A percentile compares a stretch with the other conserved stretches of the same genome.
Conservation (phyloP, 2,888 invertebrate genomes). For the Cephus pygmeus region DNA sequence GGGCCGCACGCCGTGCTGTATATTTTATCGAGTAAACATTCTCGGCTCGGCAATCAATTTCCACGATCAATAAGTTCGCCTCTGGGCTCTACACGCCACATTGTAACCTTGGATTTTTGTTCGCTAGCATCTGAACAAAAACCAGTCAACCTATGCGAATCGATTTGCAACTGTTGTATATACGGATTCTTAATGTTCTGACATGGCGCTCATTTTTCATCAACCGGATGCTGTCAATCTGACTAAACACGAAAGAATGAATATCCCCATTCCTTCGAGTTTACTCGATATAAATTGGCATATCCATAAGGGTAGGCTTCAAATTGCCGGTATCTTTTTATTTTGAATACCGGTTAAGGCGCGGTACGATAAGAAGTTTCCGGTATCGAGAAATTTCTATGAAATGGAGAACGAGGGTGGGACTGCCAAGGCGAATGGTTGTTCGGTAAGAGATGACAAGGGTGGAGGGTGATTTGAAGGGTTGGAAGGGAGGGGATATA, state of each 20-base stretch:
- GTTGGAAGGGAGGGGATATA: slow-evolving; percentile 14
- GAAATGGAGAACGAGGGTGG: slow-evolving; percentile 25
- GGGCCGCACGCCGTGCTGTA: not conserved
- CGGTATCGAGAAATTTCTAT: slow-evolving; percentile 14
- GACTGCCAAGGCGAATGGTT: slow-evolving; percentile 1
- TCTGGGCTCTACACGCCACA: not conserved
- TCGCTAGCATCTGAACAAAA: not conserved
- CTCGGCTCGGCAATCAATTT: not conserved
- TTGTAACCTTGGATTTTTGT: not conserved
- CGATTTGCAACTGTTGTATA: not conserved
- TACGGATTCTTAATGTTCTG: not conserved
- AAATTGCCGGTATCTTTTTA: not conserved
- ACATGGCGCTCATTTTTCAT: not conserved
- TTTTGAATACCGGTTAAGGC: not conserved
- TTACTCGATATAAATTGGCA: not conserved
- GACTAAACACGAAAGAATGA: not conserved
- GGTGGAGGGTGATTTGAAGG: slow-evolving; percentile 16
- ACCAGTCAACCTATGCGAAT: not conserved
- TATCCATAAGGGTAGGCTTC: not conserved
- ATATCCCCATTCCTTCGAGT: not conserved
- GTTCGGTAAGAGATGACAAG: slow-evolving; percentile 25
- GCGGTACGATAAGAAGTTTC: slow-evolving; percentile 8
- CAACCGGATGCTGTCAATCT: not conserved
- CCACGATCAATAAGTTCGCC: not conserved
- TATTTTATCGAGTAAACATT: slow-evolving; percentile 5